phyloP scores from a whole-genome alignment of 2,888 invertebrate genomes.

The Anodontia alba region DNA sequence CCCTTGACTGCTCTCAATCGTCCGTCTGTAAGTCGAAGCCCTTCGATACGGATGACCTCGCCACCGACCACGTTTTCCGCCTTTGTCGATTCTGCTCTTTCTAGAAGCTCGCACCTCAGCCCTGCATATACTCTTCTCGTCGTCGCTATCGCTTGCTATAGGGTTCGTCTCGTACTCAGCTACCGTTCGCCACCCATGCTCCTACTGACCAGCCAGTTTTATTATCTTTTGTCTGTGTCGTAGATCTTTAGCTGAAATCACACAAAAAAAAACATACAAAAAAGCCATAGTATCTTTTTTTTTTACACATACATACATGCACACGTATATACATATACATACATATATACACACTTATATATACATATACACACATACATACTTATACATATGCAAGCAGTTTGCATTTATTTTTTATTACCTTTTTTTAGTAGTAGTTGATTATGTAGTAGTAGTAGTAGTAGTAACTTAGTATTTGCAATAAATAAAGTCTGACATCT shows the following conservation, averaged over 20 bases:
- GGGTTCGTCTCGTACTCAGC: constrained; percentile 1
- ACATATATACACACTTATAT: too few relatives aligned
- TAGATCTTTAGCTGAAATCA: too few relatives aligned
- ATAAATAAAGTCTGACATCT: too few relatives aligned
- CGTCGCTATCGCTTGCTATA: neutral
- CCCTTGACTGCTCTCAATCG: neutral
- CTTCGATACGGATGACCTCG: neutral
- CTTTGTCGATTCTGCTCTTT: neutral
- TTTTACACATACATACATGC: too few relatives aligned
- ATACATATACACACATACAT: too few relatives aligned
- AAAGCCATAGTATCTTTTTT: neutral
- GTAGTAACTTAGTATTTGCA: too few relatives aligned
- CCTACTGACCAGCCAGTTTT: constrained; percentile 1
- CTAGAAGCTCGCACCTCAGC: neutral
- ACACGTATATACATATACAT: too few relatives aligned
- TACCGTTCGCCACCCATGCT: neutral
- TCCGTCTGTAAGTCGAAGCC: neutral
- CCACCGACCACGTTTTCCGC: neutral
- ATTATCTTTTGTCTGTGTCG: constrained; percentile 1
- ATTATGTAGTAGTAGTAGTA: too few relatives aligned
- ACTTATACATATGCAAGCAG: too few relatives aligned
- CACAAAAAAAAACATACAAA: neutral
- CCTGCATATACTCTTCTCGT: neutral
- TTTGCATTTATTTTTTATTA: too few relatives aligned
- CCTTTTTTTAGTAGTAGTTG: too few relatives aligned